Base-by-base conservation (phyloP, 2,888 invertebrate genomes). In the Galeopsomyia nigrocyanea region DNA sequence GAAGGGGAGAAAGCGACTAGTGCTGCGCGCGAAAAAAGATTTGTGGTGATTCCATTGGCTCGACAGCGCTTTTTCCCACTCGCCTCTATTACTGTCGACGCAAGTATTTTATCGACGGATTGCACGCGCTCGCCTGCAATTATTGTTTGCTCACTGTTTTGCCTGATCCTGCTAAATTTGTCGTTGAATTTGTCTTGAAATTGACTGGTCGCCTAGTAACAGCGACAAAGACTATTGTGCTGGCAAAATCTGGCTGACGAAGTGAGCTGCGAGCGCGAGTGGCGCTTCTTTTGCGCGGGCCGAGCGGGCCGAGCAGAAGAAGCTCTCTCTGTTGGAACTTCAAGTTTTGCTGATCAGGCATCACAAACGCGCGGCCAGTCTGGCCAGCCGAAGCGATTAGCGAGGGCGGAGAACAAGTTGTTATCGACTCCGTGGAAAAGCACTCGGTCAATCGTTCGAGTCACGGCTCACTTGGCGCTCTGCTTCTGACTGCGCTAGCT, bases 331-430 rank as follows among this genome's bases (percentile, higher is more conserved):
- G 63, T 64, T 55, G 64, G 51, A 39, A 51, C 60, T 51, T 26
- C 46, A 68, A 72, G 72, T 72, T 72, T 68, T 39, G 68, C 72
- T 64, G 72, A 72, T 72, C 63, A 49, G 47, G 63, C 55, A 46
- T 19, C 21, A 26, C 49, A 26, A 17, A 22, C 21, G 49, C 26
- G n/a, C 39, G 13, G 39, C n/a, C n/a, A 39, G 39, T 39, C 39
- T n/a, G 56, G 49, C 49, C 47, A 31, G 14, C 49, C 21, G 47
- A 53, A 68, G 49, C 73, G 68, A 73, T 73, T 73, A 73, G 56
- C 55, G 60, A 60, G n/a, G n/a, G 10, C 39, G 39, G 64, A 55
- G 64, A 61, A 72, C 68, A 64, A 73, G 73, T 73, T 73, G 73
- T 61, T 68, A 73, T 68, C 64, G 73, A 73, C 73, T 73, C 64